These are phyloP conservation scores for Amphipyra tragopoginis DNA, from an alignment of 2,888 invertebrate species.

Conservation along the genomic window DNA sequence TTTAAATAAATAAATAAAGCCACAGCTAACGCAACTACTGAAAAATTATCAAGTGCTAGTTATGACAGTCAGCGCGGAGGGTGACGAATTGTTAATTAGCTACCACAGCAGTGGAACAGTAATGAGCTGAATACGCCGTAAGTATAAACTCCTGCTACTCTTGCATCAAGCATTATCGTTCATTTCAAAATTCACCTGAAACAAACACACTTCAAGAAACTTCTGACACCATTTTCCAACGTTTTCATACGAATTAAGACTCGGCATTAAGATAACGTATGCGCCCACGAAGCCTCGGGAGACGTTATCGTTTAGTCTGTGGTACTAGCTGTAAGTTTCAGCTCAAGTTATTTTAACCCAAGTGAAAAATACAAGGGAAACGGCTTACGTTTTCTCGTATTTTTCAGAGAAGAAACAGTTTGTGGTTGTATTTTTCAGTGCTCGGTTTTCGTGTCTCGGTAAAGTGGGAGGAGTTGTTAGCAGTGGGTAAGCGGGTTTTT, in stretches of 20 bases:
- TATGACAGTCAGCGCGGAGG: too few relatives aligned
- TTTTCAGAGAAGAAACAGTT: slow-evolving; percentile 13
- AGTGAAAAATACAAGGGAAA: slow-evolving; percentile 36
- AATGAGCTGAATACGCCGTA: too few relatives aligned
- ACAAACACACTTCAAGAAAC: slow-evolving; percentile 41
- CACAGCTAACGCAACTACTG: too few relatives aligned
- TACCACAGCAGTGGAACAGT: too few relatives aligned
- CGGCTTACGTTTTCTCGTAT: slow-evolving; percentile 11
- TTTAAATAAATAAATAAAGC: too few relatives aligned
- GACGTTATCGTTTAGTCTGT: slow-evolving; percentile 50
- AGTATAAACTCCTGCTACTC: too few relatives aligned
- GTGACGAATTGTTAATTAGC: too few relatives aligned
- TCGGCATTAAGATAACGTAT: slow-evolving; percentile 51
- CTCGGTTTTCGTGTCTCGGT: too few relatives aligned
- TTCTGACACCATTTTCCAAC: slow-evolving; percentile 40
- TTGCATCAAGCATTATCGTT: not conserved
- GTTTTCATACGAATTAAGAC: slow-evolving; percentile 53
- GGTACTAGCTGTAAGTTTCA: slow-evolving; percentile 34
- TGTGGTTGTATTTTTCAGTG: not conserved
- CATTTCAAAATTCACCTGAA: slow-evolving; percentile 14
- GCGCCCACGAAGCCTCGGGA: slow-evolving; percentile 47
- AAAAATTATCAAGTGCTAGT: too few relatives aligned
- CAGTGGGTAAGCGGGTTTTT: too few relatives aligned
- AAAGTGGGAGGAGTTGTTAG: too few relatives aligned
- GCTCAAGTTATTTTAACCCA: slow-evolving; percentile 45